phyloP scores from a whole-genome alignment of 92 coral and sea anemone species.

The Zoanthus gigantus region DNA sequence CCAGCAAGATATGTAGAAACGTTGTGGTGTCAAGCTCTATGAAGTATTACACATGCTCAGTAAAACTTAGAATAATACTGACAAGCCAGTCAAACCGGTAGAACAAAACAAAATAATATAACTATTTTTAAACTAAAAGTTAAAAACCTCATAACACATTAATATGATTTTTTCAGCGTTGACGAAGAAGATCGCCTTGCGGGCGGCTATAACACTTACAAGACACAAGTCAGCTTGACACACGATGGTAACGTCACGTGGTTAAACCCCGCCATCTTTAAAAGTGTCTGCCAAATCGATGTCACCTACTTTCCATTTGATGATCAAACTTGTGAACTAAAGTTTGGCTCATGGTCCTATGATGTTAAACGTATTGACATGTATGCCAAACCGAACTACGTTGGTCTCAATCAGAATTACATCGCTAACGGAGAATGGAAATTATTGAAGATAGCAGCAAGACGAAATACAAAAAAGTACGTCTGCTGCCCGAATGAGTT shows the following conservation, averaged over 20 bases:
- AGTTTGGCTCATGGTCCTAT: slow-evolving; percentile 95
- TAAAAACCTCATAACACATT: too few species aligned
- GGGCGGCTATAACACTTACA: slow-evolving; percentile 86
- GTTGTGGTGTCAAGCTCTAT: too few species aligned
- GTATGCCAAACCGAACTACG: slow-evolving; percentile 42
- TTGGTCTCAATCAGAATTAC: slow-evolving; percentile 59
- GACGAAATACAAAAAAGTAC: slow-evolving; percentile 58
- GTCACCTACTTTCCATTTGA: slow-evolving; percentile 93
- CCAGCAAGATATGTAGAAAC: too few species aligned
- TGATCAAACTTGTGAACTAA: slow-evolving; percentile 82
- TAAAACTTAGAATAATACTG: too few species aligned
- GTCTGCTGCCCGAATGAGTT: slow-evolving; percentile 64
- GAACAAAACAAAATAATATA: too few species aligned
- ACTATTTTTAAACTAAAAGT: too few species aligned
- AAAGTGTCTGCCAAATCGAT: slow-evolving; percentile 81
- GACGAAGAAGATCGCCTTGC: slow-evolving; percentile 93
- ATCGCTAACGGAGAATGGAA: slow-evolving; percentile 92
- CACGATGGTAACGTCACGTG: slow-evolving; percentile 77
- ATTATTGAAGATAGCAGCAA: slow-evolving; percentile 49
- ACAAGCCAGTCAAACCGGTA: too few species aligned
- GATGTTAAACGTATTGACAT: slow-evolving; percentile 68
- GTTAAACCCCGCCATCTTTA: slow-evolving; percentile 89
- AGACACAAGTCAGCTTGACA: slow-evolving; percentile 69
- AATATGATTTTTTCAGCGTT: slow-evolving; percentile 60
- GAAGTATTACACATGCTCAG: too few species aligned